phyloP scores from a whole-genome alignment of 2,113 vertebrate species.

The Panthera uncia region DNA sequence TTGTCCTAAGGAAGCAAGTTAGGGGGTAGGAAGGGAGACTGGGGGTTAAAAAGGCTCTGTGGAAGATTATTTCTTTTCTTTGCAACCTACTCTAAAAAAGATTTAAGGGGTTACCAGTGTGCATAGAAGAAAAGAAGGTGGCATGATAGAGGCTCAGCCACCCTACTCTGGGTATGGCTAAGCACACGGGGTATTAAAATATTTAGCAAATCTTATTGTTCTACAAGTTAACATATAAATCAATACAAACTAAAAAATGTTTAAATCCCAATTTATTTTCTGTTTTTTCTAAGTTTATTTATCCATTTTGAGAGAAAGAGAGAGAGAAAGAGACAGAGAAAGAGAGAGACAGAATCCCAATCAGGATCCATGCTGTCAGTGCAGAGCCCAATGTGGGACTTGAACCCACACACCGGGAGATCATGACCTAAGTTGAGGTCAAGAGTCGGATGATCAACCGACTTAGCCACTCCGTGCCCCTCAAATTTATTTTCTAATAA shows the following conservation, averaged over 20 bases:
- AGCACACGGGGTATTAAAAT: background rate
- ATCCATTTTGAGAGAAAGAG: too few relatives aligned
- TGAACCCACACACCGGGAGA: too few relatives aligned
- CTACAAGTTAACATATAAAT: background rate
- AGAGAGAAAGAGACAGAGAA: too few relatives aligned
- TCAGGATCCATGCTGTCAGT: too few relatives aligned
- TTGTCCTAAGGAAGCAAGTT: background rate
- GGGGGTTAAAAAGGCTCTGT: background rate
- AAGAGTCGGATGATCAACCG: too few relatives aligned
- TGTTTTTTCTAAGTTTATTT: background rate
- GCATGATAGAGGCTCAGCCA: background rate
- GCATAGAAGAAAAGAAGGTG: background rate
- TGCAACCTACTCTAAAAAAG: background rate
- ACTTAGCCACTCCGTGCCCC: too few relatives aligned
- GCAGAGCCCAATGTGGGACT: too few relatives aligned
- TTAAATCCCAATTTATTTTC: background rate
- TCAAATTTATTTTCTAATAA: background rate
- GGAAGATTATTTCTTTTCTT: background rate
- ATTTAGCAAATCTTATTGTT: background rate
- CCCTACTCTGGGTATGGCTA: background rate
- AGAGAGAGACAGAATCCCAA: too few relatives aligned
- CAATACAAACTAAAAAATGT: background rate
- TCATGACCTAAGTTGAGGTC: too few relatives aligned
- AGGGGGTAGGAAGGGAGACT: background rate
- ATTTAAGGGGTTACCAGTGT: background rate